Conservation (phyloP, 2,113 vertebrate genomes). For the Rattus rattus region DNA sequence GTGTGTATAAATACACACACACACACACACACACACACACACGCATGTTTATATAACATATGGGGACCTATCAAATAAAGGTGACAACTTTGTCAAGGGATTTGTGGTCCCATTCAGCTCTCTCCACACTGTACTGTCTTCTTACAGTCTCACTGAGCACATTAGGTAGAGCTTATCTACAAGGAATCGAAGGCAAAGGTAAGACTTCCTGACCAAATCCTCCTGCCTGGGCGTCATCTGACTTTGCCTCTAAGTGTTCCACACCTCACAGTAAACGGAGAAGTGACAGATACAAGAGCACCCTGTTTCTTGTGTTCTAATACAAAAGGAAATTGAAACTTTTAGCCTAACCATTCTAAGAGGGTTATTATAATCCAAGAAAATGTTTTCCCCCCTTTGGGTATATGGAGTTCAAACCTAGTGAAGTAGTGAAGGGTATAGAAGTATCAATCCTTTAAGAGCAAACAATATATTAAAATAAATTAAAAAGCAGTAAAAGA, state of each 20-base stretch:
- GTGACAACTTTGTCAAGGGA: conserved; percentile 30
- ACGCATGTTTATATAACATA: not conserved
- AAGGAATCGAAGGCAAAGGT: conserved; percentile 53
- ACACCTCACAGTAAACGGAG: conserved; percentile 7
- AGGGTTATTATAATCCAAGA: not conserved
- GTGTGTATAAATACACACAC: not conserved
- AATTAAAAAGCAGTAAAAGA: conserved; percentile 43
- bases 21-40: no score
- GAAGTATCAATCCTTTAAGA: conserved; percentile 18
- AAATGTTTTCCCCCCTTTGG: conserved; percentile 39
- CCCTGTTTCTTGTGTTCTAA: conserved; percentile 8
- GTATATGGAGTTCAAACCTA: conserved; percentile 24
- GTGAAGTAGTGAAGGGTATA: not conserved
- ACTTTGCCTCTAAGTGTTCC: conserved; percentile 34
- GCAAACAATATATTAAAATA: conserved; percentile 36
- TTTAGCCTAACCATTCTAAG: not conserved
- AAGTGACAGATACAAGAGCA: conserved; percentile 45
- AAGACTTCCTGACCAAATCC: conserved; percentile 41
- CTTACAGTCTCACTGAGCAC: conserved; percentile 37
- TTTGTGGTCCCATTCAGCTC: conserved; percentile 21
- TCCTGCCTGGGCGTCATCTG: conserved; percentile 37
- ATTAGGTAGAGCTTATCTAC: conserved; percentile 21
- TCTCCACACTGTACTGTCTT: conserved; percentile 28
- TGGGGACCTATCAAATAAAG: not conserved
- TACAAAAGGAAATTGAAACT: conserved; percentile 41